Base-by-base conservation (phyloP, 2,888 invertebrate species). In the Drosophila mimetica region DNA sequence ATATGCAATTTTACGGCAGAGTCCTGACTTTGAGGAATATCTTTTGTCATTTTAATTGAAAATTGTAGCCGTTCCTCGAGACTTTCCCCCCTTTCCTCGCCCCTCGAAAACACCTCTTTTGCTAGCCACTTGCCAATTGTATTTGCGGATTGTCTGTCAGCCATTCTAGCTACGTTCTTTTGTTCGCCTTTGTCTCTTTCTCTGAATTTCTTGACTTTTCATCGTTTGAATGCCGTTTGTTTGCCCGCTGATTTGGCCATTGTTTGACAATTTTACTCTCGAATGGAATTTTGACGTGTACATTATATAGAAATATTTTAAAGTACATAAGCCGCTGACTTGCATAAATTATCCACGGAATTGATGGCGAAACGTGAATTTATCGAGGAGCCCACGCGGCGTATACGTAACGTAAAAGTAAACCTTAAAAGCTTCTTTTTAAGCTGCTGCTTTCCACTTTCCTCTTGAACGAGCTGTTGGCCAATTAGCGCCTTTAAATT, bases 11-110 rank as follows among this genome's bases (percentile, higher is more conserved):
- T 46, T 25, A 18, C 32, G 16, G 32, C 59, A 36, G 41, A 50
- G 14, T 63, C 34, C 48, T 42, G 30, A 22, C 37, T 34, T 20
- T 2, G n/a, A 11, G 16, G 30, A 22, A 48, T 18, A 39, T 65
- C 79, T 71, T 73, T 83, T 85, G 79, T 83, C 70, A 83, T 77
- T 84, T 85, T 84, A 85, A 84, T 84, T 84, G 85, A 85, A 84
- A 84, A 70, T 73, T 64, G 44, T 71, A 57, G 61, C 37, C 42
- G 52, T 32, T 67, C 48, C 36, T 42, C 8, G 41, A 32, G 39
- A 14, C 9, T 7, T n/a, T 30, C 37, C 8, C 11, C 9, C 8
- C 20, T 30, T 37, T n/a, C 14, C 18, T 20, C 55, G 37, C 28
- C 42, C 13, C 25, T 25, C 7, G 7, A 11, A 36, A 55, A 51